Evolutionary conservation across 2,888 invertebrate species (phyloP), one percentile per base, ranked within the genome.

Genomic region (Rutpela maculata): DNA sequence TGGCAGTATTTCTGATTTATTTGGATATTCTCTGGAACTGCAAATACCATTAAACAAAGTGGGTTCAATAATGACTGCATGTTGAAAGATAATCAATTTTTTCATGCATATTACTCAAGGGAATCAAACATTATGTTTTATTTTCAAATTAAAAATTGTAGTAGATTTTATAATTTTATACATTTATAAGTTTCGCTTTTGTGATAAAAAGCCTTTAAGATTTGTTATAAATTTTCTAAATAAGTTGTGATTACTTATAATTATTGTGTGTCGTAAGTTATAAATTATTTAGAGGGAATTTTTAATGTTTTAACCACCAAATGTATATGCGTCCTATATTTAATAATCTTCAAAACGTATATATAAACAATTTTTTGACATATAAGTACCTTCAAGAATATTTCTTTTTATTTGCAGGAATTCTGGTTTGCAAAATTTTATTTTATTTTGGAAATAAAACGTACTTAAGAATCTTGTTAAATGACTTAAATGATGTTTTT

Each of bases 1-100:
- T 96, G 96, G 96, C 95, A 94, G 88, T 93, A 93, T 89, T 94
- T 94, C 89, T 94, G 93, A 93, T 88, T 84, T 72, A 26, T 59
- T 43, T 43, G 17, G 15, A 55, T 18, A 62, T 19, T 38, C 63
- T 10, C 17, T 56, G 22, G 67, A 38, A 38, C 56, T 69, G 69
- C 75, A 75, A 69, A 59, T 55, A 31, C 50, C 31, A 56, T 57
- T 59, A 38, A 66, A 74, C 62, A 56, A 57, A 69, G 60, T 67
- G 38, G 35, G 50, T 63, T 70, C 12, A 59, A 38, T 12, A 57
- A 73, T 63, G 19, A 31, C 50, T 43, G 74, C 74, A 62, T 69
- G 56, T 35, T 17, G 50, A 65, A 70, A 55, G 71, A 66, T 55
- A 50, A 59, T 67, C 57, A 60, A 59, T 59, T 19, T 60, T 60